These are phyloP conservation scores for Lepus americanus DNA, from an alignment of 2,113 vertebrate species.

Conservation along the genomic window DNA sequence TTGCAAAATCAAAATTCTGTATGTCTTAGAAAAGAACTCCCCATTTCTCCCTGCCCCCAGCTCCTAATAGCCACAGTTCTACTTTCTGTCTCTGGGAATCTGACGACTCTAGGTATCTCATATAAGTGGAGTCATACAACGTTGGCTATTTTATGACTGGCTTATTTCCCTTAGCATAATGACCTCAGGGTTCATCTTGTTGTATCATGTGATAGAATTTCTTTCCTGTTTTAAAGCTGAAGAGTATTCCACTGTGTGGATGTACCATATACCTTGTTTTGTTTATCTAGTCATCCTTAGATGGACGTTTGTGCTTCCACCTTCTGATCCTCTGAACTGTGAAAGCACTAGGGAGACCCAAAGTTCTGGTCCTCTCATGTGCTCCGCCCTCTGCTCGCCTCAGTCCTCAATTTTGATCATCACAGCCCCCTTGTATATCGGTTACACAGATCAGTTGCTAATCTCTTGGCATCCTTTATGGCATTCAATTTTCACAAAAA, in stretches of 20 bases:
- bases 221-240: constrained; percentile 39
- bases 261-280: background rate
- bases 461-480: background rate
- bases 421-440: background rate
- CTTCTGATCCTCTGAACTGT: constrained; percentile 14
- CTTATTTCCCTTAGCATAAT: constrained; percentile 48
- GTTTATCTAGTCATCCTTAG: background rate
- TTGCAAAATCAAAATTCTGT: constrained; percentile 36
- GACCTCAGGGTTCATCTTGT: background rate
- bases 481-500: background rate
- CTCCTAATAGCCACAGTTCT: background rate
- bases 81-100: background rate
- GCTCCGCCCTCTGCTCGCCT: background rate
- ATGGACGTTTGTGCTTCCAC: background rate
- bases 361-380: background rate
- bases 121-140: background rate
- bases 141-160: constrained; percentile 13
- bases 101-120: background rate
- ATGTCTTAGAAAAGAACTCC: background rate
- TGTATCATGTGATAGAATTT: background rate
- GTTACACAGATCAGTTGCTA: background rate
- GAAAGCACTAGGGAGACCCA: background rate
- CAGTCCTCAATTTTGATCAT: background rate
- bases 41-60: background rate
- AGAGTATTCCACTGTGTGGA: background rate